Conservation (phyloP, 2,797 vertebrate species). For the Phoebastria nigripes region DNA sequence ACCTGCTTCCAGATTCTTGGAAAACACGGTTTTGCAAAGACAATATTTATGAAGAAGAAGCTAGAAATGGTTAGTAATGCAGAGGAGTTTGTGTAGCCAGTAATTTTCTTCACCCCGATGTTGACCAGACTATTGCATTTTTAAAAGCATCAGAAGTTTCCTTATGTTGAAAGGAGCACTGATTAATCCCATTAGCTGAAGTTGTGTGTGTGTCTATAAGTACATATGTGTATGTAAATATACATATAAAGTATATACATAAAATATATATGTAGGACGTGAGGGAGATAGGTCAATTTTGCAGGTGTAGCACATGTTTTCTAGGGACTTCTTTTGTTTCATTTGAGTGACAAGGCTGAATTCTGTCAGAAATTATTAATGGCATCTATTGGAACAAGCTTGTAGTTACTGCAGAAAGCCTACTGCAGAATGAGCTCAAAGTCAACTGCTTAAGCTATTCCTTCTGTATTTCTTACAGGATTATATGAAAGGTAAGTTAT, state of each 20-base stretch:
- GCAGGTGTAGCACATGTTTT: background rate
- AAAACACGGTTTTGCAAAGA: background rate
- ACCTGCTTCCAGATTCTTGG: background rate
- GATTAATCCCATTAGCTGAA: background rate
- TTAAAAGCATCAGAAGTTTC: background rate
- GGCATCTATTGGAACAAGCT: background rate
- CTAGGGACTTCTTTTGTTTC: background rate
- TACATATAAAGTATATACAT: background rate
- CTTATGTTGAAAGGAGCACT: background rate
- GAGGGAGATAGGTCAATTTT: background rate
- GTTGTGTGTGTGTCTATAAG: background rate
- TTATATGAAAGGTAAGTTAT: background rate
- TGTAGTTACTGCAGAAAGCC: background rate
- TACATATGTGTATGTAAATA: background rate
- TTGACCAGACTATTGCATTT: background rate
- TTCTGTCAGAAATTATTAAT: background rate
- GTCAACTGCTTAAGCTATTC: background rate
- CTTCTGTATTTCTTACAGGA: background rate
- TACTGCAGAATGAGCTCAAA: background rate
- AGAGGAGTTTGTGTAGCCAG: background rate
- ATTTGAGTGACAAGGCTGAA: background rate
- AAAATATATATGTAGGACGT: background rate
- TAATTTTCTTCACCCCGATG: background rate
- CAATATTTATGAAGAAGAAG: background rate
- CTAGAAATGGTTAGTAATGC: background rate